Evolutionary conservation across 2,113 vertebrate species (phyloP).

Genomic region (Hyperopisus bebe): DNA sequence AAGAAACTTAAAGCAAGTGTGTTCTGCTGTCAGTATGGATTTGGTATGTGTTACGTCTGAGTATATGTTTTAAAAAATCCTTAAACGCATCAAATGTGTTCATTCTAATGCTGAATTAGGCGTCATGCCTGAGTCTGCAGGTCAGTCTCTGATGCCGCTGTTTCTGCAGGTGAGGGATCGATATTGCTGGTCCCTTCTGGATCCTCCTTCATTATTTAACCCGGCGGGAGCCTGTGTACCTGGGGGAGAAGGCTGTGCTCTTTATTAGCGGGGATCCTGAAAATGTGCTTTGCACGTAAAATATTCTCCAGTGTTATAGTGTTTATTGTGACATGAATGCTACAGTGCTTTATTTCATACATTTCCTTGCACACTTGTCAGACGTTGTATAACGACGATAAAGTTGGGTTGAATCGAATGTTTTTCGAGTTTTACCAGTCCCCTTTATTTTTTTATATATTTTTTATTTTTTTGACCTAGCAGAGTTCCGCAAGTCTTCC

Average conservation of each 20-base stretch:
- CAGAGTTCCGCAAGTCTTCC: slow-evolving; percentile 37
- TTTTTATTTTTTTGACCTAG: slow-evolving; percentile 8
- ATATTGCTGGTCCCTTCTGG: background rate
- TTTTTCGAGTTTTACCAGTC: background rate
- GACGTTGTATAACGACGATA: background rate
- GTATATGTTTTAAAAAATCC: background rate
- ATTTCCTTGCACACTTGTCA: background rate
- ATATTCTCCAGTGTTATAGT: background rate
- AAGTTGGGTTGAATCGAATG: background rate
- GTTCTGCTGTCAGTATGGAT: background rate
- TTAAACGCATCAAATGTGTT: background rate
- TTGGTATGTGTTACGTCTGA: background rate
- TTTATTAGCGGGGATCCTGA: background rate
- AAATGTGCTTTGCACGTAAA: background rate
- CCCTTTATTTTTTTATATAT: background rate
- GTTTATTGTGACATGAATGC: background rate
- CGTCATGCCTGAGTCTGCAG: background rate
- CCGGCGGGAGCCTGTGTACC: background rate
- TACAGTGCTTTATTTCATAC: background rate
- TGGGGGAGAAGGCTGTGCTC: background rate
- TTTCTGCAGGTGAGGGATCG: background rate
- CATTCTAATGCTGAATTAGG: background rate
- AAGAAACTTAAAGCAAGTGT: slow-evolving; percentile 17
- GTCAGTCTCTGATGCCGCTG: background rate
- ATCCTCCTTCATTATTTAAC: background rate